Base-by-base conservation (phyloP, 1,140 invertebrate genomes). In the Ooceraea biroi region DNA sequence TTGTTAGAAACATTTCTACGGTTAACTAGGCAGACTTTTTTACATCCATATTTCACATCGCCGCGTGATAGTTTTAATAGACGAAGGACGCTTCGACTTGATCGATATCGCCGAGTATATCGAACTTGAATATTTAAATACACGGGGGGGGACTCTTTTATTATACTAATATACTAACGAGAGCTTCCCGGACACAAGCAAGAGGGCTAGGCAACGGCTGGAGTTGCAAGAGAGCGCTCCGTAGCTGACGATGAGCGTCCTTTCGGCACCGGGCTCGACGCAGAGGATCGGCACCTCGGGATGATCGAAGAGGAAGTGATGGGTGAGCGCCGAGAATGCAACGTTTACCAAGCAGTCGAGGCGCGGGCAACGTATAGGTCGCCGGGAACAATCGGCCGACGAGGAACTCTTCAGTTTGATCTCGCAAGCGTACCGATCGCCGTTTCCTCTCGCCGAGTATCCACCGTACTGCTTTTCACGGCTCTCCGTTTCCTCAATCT, bases 301-400 rank as follows among this genome's bases (percentile, higher is more conserved):
- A 88, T 94, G 94, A 85, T 94, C 93, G 50, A 94, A 94, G 4
- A 94, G 83, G 22, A 94, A 94, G 57, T 94, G 93, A 87, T 94
- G 92, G 0, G 93, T 93, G 1, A 94, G 74, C 0, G 93, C 90
- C 4, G 93, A 94, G 73, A 94, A 93, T 1, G 93, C 92, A 5
- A 94, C 91, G 30, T 94, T 94, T 5, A 94, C 89, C 0, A 92
- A 90, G 52, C 93, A 94, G 60, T 94, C 92, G 0, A 93, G 50
- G 61, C 92, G 78, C 0, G 93, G 93, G 78, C 93, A 94, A 27
- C 90, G 90, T 44, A 94, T 94, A 1, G 93, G 93, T 66, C 92
- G 84, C 17, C 93, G 86, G 12, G 93, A 94, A 65, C 91, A 93
- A 57, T 94, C 93, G 11, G 82, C 44, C 7, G 88, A 88, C 36